Percentiles rank a stretch among this genome's conserved stretches.
Evolutionary conservation across 1,140 invertebrate genomes (phyloP).

Genomic region (Ceratosolen fusciceps): DNA sequence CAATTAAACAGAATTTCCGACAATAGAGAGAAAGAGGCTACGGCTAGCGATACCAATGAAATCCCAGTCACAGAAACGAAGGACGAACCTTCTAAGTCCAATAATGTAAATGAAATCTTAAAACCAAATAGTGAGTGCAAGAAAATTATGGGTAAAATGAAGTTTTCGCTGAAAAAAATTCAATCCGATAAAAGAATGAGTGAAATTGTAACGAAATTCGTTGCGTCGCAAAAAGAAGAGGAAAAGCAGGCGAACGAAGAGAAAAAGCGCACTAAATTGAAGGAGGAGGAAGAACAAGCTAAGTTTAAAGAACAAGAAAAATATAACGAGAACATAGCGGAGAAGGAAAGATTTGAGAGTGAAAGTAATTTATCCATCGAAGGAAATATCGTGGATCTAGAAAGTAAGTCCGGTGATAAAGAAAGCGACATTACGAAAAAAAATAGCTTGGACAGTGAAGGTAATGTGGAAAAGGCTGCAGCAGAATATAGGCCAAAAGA

Average conservation of each 20-base stretch:
- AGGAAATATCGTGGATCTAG: too few species aligned
- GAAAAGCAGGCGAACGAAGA: constrained; percentile 35
- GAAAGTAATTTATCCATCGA: neutral
- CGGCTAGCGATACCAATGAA: constrained; percentile 45
- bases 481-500: constrained; percentile 61
- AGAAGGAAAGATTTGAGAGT: constrained; percentile 56
- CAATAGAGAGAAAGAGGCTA: constrained; percentile 53
- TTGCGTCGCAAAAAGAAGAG: constrained; percentile 56
- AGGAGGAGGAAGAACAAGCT: constrained; percentile 30
- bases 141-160: constrained; percentile 16
- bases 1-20: constrained; percentile 64
- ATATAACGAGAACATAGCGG: constrained; percentile 57
- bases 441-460: constrained; percentile 63
- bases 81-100: constrained; percentile 59
- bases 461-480: neutral
- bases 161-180: constrained; percentile 44
- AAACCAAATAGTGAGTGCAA: constrained; percentile 34
- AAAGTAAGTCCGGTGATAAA: too few species aligned
- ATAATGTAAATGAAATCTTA: constrained; percentile 68
- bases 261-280: constrained; percentile 55
- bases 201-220: constrained; percentile 56
- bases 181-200: constrained; percentile 48
- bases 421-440: too few species aligned
- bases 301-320: constrained; percentile 55
- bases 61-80: constrained; percentile 51